Conservation (phyloP, 2,888 invertebrate genomes). For the Yponomeuta malinellus region DNA sequence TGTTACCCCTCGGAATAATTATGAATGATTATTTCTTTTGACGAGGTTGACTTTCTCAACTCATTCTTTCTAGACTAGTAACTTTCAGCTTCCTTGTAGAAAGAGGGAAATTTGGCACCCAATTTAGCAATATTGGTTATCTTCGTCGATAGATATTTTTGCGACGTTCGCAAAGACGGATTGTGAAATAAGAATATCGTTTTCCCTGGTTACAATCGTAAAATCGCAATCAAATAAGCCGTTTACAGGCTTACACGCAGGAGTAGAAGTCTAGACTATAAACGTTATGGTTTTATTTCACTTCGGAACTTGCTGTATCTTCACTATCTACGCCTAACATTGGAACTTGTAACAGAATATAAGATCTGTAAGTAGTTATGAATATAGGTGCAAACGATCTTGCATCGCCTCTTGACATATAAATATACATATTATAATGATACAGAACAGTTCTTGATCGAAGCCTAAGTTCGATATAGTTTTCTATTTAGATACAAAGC, state of each 20-base stretch:
- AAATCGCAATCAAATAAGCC: neutral
- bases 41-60: no score
- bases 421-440: no score
- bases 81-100: no score
- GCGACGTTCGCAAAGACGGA: neutral
- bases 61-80: no score
- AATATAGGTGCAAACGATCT: no score
- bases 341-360: neutral
- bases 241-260: neutral
- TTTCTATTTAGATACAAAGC: neutral
- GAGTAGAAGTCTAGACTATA: neutral
- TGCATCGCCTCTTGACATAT: no score
- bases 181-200: neutral
- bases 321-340: neutral
- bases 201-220: neutral
- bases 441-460: no score
- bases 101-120: no score
- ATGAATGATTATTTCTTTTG: neutral
- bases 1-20: neutral
- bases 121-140: no score
- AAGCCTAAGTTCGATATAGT: no score
- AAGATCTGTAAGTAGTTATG: no score
- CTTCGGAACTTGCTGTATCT: neutral
- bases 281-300: slow-evolving; percentile 11
- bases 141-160: neutral